phyloP scores from a whole-genome alignment of 1,140 invertebrate genomes.

The Himalopsyche phryganea region DNA sequence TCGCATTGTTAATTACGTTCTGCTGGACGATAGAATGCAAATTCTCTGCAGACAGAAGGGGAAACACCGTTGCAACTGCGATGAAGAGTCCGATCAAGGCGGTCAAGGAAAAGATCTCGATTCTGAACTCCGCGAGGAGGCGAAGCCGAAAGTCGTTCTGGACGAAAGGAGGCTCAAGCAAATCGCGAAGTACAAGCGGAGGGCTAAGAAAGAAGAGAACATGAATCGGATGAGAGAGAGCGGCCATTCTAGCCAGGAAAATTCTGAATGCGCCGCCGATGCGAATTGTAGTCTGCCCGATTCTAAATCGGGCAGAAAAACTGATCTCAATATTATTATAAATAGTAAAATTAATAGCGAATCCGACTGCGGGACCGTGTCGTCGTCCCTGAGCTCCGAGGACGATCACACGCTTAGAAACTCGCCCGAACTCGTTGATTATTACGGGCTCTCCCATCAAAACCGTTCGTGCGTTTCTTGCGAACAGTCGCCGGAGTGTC shows the following conservation, averaged over 20 bases:
- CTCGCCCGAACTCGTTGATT: conserved; percentile 19
- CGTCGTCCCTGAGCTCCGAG: conserved; percentile 9
- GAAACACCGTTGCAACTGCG: conserved; percentile 65
- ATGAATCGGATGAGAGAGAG: conserved; percentile 44
- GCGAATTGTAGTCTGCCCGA: not conserved
- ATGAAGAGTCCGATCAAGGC: conserved; percentile 53
- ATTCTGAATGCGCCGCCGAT: conserved; percentile 35
- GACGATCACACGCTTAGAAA: not conserved
- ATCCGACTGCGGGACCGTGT: not conserved
- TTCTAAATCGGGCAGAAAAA: not conserved
- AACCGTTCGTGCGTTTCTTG: not conserved
- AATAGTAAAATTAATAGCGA: not conserved
- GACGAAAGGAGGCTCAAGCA: conserved; percentile 46
- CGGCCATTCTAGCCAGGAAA: conserved; percentile 35
- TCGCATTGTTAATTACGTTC: conserved; percentile 25
- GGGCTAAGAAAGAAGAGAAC: conserved; percentile 46
- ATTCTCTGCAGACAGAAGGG: conserved; percentile 67
- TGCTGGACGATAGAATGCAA: conserved; percentile 68
- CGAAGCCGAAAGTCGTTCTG: conserved; percentile 14
- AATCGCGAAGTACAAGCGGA: conserved; percentile 48
- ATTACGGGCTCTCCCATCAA: not conserved
- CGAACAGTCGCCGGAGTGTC: not conserved
- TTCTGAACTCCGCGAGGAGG: conserved; percentile 36
- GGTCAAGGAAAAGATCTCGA: conserved; percentile 35
- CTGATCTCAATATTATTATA: conserved; percentile 19